Conservation (phyloP, 2,113 vertebrate species). For the Oncorhynchus mykiss region DNA sequence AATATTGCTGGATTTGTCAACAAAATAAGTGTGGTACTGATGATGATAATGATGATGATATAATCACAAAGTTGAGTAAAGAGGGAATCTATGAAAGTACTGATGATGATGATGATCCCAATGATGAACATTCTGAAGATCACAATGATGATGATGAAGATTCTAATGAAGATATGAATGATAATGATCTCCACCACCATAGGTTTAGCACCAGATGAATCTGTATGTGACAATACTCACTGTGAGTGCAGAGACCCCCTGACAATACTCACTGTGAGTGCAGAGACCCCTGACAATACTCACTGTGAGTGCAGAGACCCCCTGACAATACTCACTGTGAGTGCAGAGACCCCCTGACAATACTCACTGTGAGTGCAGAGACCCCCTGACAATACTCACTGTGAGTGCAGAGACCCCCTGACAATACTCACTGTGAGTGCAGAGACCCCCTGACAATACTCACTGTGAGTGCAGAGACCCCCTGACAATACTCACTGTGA, state of each 20-base stretch:
- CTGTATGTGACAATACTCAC: slow-evolving; percentile 63
- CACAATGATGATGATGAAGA: too few relatives aligned
- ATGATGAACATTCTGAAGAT: too few relatives aligned
- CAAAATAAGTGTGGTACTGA: slow-evolving; percentile 12
- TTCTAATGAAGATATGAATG: too few relatives aligned
- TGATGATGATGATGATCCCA: too few relatives aligned
- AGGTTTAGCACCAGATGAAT: background rate
- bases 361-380: slow-evolving; percentile 84
- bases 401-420: slow-evolving; percentile 89
- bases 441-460: slow-evolving; percentile 78
- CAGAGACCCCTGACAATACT: slow-evolving; percentile 80
- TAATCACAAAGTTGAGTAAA: slow-evolving; percentile 16
- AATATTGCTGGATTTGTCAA: background rate
- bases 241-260: slow-evolving; percentile 90
- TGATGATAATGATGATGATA: slow-evolving; percentile 47
- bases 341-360: slow-evolving; percentile 83
- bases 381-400: slow-evolving; percentile 75
- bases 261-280: slow-evolving; percentile 75
- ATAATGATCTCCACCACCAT: background rate
- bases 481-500: slow-evolving; percentile 75
- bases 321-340: slow-evolving; percentile 75
- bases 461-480: slow-evolving; percentile 89
- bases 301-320: slow-evolving; percentile 88
- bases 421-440: slow-evolving; percentile 78
- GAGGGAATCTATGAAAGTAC: background rate